Evolutionary conservation across 2,113 vertebrate genomes (phyloP).

Genomic region (Lota lota): DNA sequence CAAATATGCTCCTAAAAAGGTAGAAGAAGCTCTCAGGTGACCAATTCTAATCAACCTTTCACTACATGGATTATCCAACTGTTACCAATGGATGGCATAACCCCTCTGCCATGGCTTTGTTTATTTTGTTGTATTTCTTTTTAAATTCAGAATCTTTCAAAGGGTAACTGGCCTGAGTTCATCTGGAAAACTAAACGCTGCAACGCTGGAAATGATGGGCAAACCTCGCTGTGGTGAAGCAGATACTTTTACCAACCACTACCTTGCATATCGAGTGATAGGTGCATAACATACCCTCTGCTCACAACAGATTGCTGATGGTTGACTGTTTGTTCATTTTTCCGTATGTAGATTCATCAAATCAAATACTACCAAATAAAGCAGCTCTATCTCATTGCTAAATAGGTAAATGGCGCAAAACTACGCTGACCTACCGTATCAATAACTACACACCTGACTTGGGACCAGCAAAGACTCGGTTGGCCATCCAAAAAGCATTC

Average conservation of each 20-base stretch:
- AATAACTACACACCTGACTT: slow-evolving; percentile 74
- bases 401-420: slow-evolving; percentile 81
- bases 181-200: slow-evolving; percentile 70
- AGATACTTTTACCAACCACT: slow-evolving; percentile 75
- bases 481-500: slow-evolving; percentile 75
- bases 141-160: slow-evolving; percentile 66
- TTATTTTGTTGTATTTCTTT: background rate
- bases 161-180: slow-evolving; percentile 66
- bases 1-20: slow-evolving; percentile 58
- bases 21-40: slow-evolving; percentile 74
- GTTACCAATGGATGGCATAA: background rate
- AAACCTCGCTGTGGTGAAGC: slow-evolving; percentile 80
- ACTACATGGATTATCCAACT: too few relatives aligned
- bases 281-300: slow-evolving; percentile 49
- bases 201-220: slow-evolving; percentile 74
- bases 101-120: too few relatives aligned
- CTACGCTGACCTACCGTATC: slow-evolving; percentile 78
- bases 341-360: too few relatives aligned
- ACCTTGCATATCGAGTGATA: slow-evolving; percentile 72
- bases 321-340: background rate
- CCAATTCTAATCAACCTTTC: background rate
- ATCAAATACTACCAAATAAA: background rate
- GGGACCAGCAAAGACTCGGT: slow-evolving; percentile 53
- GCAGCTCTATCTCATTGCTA: background rate
- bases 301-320: background rate